Conservation (phyloP, 2,888 invertebrate genomes). For the Ernsta delagoae region DNA sequence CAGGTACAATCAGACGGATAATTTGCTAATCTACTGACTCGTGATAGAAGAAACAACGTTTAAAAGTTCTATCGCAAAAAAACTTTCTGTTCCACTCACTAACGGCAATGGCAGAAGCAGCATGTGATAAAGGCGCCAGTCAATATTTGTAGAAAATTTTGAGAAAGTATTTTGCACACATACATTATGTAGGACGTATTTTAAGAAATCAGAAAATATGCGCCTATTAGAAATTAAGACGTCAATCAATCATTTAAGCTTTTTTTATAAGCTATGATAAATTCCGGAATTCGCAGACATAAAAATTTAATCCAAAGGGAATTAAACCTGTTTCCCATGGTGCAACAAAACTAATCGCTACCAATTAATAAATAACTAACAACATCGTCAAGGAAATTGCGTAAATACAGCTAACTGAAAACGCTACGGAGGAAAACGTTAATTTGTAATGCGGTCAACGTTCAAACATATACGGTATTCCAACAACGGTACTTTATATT, state of each 20-base stretch:
- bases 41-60: no score
- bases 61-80: constrained; percentile 3
- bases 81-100: constrained; percentile 46
- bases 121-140: constrained; percentile 56
- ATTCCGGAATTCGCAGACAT: no score
- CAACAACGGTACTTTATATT: constrained; percentile 76
- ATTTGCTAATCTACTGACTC: no score
- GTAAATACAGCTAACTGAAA: constrained; percentile 53
- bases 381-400: constrained; percentile 49
- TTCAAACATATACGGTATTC: constrained; percentile 67
- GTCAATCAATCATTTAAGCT: no score
- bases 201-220: constrained; percentile 8
- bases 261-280: no score
- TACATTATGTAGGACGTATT: constrained; percentile 17
- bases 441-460: constrained; percentile 68
- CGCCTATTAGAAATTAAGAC: not conserved
- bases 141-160: constrained; percentile 63
- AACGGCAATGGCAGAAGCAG: constrained; percentile 23
- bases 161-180: constrained; percentile 53
- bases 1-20: no score
- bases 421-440: constrained; percentile 58
- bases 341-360: constrained; percentile 1
- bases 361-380: constrained; percentile 7
- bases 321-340: not conserved
- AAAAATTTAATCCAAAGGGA: no score